phyloP scores from a whole-genome alignment of 1,140 invertebrate species.

The Muscidifurax raptorellus region DNA sequence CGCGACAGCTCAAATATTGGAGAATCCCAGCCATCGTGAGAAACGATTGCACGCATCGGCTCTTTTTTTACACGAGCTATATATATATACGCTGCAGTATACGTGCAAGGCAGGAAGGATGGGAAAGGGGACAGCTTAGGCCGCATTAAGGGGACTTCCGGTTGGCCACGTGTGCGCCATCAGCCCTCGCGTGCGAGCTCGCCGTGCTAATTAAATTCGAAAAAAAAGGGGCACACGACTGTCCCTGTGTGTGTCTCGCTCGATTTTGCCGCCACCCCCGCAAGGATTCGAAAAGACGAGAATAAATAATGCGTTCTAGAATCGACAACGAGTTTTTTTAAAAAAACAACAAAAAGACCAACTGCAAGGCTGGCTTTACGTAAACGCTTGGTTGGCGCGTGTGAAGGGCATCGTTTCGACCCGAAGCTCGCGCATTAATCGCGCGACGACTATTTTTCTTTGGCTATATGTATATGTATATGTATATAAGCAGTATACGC shows the following conservation, averaged over 20 bases:
- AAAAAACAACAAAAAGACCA: neutral
- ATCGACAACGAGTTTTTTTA: neutral
- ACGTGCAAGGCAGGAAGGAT: constrained; percentile 33
- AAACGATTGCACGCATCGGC: neutral
- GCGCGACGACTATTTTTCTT: neutral
- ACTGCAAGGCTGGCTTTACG: neutral
- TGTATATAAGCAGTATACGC: too few relatives aligned
- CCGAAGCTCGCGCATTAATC: neutral
- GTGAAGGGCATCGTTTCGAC: constrained; percentile 9
- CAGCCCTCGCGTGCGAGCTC: neutral
- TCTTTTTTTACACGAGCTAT: neutral
- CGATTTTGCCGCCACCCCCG: constrained; percentile 14
- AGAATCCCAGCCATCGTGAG: constrained; percentile 47
- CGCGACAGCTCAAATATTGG: constrained; percentile 23
- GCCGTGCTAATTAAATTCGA: constrained; percentile 51
- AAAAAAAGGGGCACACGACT: constrained; percentile 15
- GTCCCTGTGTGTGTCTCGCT: neutral
- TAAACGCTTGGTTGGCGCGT: neutral
- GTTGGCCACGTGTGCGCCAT: constrained; percentile 24
- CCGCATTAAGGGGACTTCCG: constrained; percentile 40
- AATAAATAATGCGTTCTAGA: neutral
- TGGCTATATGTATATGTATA: too few relatives aligned
- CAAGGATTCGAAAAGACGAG: neutral
- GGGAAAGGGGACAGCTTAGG: constrained; percentile 32
- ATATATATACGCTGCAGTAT: neutral